Percentiles rank a stretch among this genome's conserved stretches.
phyloP scores from a whole-genome alignment of 1,140 invertebrate species.

The Coenobita brevimanus region DNA sequence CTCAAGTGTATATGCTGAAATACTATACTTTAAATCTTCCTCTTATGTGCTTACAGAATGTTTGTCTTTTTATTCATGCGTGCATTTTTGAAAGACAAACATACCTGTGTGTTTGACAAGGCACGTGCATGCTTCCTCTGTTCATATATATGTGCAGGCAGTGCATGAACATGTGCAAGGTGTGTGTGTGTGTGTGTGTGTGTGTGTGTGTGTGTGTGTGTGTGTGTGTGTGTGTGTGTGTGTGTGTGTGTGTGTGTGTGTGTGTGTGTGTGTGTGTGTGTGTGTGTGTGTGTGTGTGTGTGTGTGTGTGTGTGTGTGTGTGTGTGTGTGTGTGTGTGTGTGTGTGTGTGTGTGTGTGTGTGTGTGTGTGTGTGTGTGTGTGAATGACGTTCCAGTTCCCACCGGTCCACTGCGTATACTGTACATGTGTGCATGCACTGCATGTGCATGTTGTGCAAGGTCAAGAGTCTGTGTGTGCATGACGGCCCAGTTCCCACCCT shows the following conservation, averaged over 20 bases:
- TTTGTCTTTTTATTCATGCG: no score
- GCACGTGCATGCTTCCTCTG: no score
- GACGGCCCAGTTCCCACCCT: no score
- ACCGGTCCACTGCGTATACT: no score
- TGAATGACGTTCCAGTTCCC: no score
- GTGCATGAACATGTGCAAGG: neutral
- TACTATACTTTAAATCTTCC: no score
- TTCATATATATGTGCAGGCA: neutral
- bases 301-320: slow-evolving; percentile 15
- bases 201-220: neutral
- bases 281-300: neutral
- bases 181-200: slow-evolving; percentile 13
- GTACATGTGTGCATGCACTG: neutral
- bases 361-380: slow-evolving; percentile 15
- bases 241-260: neutral
- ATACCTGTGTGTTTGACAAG: no score
- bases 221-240: neutral
- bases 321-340: slow-evolving; percentile 17
- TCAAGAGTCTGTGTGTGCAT: no score
- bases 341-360: slow-evolving; percentile 1
- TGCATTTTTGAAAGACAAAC: no score
- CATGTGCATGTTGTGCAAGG: no score
- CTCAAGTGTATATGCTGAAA: no score
- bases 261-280: neutral
- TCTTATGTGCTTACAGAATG: no score